phyloP scores from a whole-genome alignment of 2,797 vertebrate species.

The Sebastes vulpes region DNA sequence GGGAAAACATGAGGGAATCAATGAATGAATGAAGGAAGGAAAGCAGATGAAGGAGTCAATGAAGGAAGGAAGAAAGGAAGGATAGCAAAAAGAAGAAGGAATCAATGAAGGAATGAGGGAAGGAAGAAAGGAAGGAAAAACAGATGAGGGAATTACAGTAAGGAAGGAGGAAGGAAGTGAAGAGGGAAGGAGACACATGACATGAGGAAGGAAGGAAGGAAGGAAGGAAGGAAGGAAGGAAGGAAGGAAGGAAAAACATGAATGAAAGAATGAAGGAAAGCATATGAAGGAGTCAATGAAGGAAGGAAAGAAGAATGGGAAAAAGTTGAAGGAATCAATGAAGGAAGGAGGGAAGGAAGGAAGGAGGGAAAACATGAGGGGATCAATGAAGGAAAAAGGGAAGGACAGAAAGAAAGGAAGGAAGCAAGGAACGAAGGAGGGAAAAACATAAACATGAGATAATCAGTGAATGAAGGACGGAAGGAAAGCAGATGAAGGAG shows the following conservation, averaged over 20 bases:
- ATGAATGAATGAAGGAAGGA: no score
- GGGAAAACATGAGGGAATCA: no score
- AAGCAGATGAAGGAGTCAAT: not conserved
- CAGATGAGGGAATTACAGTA: not conserved
- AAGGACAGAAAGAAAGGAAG: no score
- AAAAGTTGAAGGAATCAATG: no score
- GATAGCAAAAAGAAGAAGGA: not conserved
- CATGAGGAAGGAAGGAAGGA: not conserved
- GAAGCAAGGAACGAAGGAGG: not conserved
- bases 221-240: no score
- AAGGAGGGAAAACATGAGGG: no score
- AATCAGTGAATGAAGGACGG: not conserved
- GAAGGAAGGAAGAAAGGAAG: no score
- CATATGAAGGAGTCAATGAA: not conserved
- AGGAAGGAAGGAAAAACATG: not conserved
- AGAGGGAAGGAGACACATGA: no score
- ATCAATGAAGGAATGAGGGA: no score
- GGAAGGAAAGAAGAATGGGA: not conserved
- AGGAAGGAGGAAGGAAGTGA: not conserved
- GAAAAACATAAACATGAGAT: not conserved
- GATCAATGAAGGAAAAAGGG: no score
- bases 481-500: not conserved
- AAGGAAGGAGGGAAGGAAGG: no score
- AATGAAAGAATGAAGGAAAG: not conserved
- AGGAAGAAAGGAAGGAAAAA: no score